A percentile compares a stretch with the other conserved stretches of the same genome.
These are phyloP conservation scores for Melieria omissa DNA, from an alignment of 2,888 invertebrate genomes.

Conservation along the genomic window DNA sequence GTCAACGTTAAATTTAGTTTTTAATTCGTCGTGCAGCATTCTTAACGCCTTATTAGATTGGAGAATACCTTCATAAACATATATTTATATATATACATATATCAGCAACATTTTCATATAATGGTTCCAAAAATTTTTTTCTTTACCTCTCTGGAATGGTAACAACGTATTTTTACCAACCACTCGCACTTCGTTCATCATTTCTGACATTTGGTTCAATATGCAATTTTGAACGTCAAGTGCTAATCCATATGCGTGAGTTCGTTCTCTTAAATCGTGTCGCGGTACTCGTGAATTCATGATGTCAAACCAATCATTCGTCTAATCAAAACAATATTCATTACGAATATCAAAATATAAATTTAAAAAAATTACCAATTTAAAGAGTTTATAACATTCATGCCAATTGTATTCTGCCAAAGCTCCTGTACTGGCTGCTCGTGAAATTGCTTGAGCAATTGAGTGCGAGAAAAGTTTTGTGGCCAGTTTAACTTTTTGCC, in stretches of 20 bases:
- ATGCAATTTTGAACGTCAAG: conserved; percentile 36
- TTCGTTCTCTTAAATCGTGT: conserved; percentile 17
- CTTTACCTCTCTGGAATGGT: conserved; percentile 38
- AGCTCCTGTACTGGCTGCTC: conserved; percentile 32
- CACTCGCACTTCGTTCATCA: conserved; percentile 34
- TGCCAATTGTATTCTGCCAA: conserved; percentile 31
- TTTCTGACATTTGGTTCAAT: conserved; percentile 31
- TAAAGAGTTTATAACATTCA: conserved; percentile 33
- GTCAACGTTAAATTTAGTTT: conserved; percentile 10
- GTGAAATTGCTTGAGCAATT: conserved; percentile 20
- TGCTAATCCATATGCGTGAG: conserved; percentile 38
- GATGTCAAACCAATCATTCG: conserved; percentile 43
- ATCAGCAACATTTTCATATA: neutral
- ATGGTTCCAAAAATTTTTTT: neutral
- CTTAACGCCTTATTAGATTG: conserved; percentile 24
- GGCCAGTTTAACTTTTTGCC: conserved; percentile 35
- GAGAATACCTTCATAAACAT: conserved; percentile 20
- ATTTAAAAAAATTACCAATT: conserved; percentile 22
- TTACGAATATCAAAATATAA: neutral
- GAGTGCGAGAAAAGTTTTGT: conserved; percentile 37
- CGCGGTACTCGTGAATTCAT: conserved; percentile 35
- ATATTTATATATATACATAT: neutral
- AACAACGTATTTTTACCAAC: conserved; percentile 20
- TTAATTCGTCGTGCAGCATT: conserved; percentile 15
- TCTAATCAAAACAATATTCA: conserved; percentile 24